These are phyloP conservation scores for Drosophila murphyi DNA, from an alignment of 1,140 invertebrate species.

Conservation along the genomic window DNA sequence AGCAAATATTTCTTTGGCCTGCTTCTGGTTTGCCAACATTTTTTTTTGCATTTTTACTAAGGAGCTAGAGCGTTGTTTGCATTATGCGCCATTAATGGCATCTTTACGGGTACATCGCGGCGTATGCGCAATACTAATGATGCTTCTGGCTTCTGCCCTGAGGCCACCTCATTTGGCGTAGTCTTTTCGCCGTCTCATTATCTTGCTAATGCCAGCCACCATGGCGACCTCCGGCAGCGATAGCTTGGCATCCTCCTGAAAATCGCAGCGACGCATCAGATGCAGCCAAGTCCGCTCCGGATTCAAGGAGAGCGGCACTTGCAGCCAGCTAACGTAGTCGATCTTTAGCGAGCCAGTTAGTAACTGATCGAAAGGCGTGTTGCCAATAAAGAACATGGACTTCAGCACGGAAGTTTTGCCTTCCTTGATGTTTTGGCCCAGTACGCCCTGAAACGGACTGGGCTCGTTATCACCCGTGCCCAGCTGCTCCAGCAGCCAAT, in stretches of 20 bases:
- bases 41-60: slow-evolving; percentile 38
- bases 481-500: slow-evolving; percentile 88
- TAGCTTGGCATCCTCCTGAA: slow-evolving; percentile 84
- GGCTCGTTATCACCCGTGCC: slow-evolving; percentile 84
- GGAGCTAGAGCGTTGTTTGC: slow-evolving; percentile 53
- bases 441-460: slow-evolving; percentile 72
- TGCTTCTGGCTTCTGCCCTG: neutral
- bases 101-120: slow-evolving; percentile 42
- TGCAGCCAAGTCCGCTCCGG: slow-evolving; percentile 86
- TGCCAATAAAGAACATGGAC: slow-evolving; percentile 91
- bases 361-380: slow-evolving; percentile 89
- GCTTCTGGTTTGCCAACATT: slow-evolving; percentile 47
- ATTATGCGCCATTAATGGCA: slow-evolving; percentile 72
- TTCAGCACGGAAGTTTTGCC: slow-evolving; percentile 87
- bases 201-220: slow-evolving; percentile 81
- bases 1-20: slow-evolving; percentile 67
- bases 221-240: slow-evolving; percentile 83
- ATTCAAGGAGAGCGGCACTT: slow-evolving; percentile 86
- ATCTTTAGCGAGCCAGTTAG: slow-evolving; percentile 85
- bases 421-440: slow-evolving; percentile 85
- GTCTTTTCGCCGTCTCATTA: slow-evolving; percentile 79
- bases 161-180: slow-evolving; percentile 55
- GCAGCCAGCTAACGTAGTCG: slow-evolving; percentile 86
- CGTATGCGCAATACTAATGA: slow-evolving; percentile 52
- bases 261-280: slow-evolving; percentile 85